Base-by-base conservation (phyloP, 2,797 vertebrate species). In the Lycodopsis pacificus region DNA sequence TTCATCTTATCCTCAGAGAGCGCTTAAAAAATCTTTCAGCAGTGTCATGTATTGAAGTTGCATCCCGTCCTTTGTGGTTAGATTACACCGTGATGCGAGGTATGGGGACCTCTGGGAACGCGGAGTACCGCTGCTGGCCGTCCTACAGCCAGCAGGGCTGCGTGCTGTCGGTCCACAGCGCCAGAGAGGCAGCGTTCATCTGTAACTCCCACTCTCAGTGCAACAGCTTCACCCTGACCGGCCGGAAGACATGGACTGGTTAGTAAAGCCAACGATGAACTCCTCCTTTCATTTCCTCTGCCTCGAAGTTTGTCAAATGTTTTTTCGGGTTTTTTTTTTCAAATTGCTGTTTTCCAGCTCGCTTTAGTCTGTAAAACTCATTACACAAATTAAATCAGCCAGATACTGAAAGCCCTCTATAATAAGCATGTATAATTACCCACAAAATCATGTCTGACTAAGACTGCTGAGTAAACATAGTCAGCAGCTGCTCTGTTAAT, bases 231-330 rank as follows among this genome's bases (percentile, higher is more conserved):
- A 92, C 91, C 0, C 5, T 98, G 84, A 95, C 84, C 0, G 92
- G 92, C 46, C 94, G 89, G 85, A 96, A 80, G 85, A 97, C 97
- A 0, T 98, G 97, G 97, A 96, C 97, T 65, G 97, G 97, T 98
- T 68, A 86, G 96, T 82, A 1, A 71, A 72, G n/a, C 38, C 22
- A 2, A 11, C 5, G 2, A 51, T n/a, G 1, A 42, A 38, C 51
- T 22, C 32, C 7, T 57, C 27, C 15, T 61, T 32, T 54, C 42
- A 32, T 65, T 12, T 48, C 22, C 7, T 44, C 17, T 34, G 9
- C 64, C n/a, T 46, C 12, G 22, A 46, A 59, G 12, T 22, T 14
- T 63, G 27, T 66, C 20, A 40, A 25, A 53, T 53, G 15, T 48
- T 62, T 4, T 36, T 0, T n/a, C 6, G 2, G 30, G 0, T 25